phyloP scores from a whole-genome alignment of 2,888 invertebrate genomes.

The Xestia c-nigrum region DNA sequence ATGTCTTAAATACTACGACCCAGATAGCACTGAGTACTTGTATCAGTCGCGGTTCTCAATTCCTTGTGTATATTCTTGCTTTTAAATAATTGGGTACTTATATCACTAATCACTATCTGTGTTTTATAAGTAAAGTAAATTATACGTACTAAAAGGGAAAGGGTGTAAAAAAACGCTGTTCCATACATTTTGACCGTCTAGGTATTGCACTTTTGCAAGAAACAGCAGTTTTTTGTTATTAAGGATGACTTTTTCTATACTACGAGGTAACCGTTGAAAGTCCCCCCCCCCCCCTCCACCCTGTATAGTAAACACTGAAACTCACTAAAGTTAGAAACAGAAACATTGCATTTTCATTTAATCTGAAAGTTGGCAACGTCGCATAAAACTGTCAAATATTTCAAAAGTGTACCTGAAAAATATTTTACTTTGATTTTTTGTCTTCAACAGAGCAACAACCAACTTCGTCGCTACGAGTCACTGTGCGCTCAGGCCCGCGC shows the following conservation, averaged over 20 bases:
- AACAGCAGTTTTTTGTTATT: too few species aligned
- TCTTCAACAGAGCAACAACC: constrained; percentile 93
- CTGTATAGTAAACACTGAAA: too few species aligned
- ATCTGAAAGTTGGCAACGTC: too few species aligned
- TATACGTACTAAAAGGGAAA: not conserved
- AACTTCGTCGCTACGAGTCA: constrained; percentile 95
- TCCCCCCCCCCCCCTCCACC: too few species aligned
- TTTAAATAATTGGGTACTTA: not conserved
- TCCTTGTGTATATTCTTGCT: not conserved
- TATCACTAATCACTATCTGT: not conserved
- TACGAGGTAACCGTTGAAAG: too few species aligned
- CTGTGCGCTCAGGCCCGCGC: constrained; percentile 94
- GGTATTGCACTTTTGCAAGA: too few species aligned
- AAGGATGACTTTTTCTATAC: too few species aligned
- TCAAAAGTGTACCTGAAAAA: not conserved
- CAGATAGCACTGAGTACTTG: constrained; percentile 22
- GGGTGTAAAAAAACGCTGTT: too few species aligned
- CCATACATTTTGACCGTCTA: too few species aligned
- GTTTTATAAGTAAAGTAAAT: not conserved
- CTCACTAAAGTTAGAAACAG: too few species aligned
- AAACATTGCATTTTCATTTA: too few species aligned
- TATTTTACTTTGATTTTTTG: not conserved
- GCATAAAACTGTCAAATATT: too few species aligned
- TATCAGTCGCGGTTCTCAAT: constrained; percentile 2
- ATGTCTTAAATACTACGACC: constrained; percentile 37